phyloP scores from a whole-genome alignment of 2,797 vertebrate species.

The Bradypodion ventrale region DNA sequence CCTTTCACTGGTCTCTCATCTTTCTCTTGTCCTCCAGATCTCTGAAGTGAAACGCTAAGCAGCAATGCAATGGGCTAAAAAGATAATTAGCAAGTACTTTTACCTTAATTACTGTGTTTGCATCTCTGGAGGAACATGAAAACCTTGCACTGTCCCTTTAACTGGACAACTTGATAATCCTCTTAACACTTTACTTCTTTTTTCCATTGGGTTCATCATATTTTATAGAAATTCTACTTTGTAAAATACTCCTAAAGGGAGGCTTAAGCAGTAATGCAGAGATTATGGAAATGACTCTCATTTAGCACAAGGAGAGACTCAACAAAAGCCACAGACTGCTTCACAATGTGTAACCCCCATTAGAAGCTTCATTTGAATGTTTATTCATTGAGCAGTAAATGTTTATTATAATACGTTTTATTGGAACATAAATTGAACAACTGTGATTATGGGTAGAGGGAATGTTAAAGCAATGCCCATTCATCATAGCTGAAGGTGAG shows the following conservation, averaged over 20 bases:
- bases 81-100: conserved; percentile 67
- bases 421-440: conserved; percentile 82
- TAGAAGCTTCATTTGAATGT: conserved; percentile 76
- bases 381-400: conserved; percentile 77
- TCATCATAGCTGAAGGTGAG: conserved; percentile 71
- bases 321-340: conserved; percentile 71
- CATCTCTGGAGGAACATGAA: conserved; percentile 71
- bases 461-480: conserved; percentile 71
- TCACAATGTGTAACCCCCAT: conserved; percentile 70
- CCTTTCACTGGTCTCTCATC: conserved; percentile 55
- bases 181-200: conserved; percentile 69
- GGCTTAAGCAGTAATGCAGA: conserved; percentile 85
- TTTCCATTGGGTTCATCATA: conserved; percentile 61
- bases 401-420: conserved; percentile 77
- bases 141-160: conserved; percentile 72
- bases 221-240: conserved; percentile 76
- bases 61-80: conserved; percentile 43
- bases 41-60: conserved; percentile 46
- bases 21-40: conserved; percentile 61
- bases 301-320: conserved; percentile 81
- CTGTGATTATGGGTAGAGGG: conserved; percentile 75
- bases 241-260: conserved; percentile 86
- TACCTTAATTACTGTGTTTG: conserved; percentile 65
- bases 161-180: conserved; percentile 76
- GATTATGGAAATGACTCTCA: conserved; percentile 90